Conservation (phyloP, 2,888 invertebrate genomes). For the Meiosimyza decipiens region DNA sequence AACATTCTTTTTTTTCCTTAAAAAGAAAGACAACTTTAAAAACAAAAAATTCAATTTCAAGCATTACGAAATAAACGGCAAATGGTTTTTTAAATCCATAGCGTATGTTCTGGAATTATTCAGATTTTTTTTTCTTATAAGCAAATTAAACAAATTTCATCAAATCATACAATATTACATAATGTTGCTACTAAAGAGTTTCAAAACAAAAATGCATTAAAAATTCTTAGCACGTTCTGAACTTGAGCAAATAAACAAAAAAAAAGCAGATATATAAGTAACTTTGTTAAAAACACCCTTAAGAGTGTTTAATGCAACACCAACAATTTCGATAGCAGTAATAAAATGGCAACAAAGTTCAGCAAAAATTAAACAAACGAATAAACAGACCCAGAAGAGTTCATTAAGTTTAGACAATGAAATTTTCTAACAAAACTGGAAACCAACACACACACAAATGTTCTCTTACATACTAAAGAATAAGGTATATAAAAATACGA, state of each 20-base stretch:
- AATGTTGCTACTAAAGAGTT: too few relatives aligned
- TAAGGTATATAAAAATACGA: too few relatives aligned
- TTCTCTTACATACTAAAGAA: background rate
- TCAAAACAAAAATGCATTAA: background rate
- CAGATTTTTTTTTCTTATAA: too few relatives aligned
- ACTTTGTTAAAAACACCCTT: background rate
- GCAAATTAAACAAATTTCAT: too few relatives aligned
- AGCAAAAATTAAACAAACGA: slow-evolving; percentile 2
- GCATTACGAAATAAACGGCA: too few relatives aligned
- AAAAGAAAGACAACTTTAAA: too few relatives aligned
- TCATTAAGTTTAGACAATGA: slow-evolving; percentile 12
- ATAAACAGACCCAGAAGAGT: slow-evolving; percentile 11
- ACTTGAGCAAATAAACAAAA: background rate
- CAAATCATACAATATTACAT: too few relatives aligned
- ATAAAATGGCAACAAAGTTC: background rate
- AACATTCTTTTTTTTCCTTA: too few relatives aligned
- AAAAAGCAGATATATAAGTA: background rate
- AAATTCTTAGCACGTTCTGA: slow-evolving; percentile 1
- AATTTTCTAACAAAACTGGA: background rate
- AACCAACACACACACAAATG: background rate
- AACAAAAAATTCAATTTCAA: too few relatives aligned
- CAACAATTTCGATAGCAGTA: background rate
- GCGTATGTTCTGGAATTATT: too few relatives aligned
- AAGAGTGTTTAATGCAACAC: background rate
- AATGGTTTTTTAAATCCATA: too few relatives aligned